phyloP scores from a whole-genome alignment of 2,888 invertebrate genomes.

The Philopedon plagiatum region DNA sequence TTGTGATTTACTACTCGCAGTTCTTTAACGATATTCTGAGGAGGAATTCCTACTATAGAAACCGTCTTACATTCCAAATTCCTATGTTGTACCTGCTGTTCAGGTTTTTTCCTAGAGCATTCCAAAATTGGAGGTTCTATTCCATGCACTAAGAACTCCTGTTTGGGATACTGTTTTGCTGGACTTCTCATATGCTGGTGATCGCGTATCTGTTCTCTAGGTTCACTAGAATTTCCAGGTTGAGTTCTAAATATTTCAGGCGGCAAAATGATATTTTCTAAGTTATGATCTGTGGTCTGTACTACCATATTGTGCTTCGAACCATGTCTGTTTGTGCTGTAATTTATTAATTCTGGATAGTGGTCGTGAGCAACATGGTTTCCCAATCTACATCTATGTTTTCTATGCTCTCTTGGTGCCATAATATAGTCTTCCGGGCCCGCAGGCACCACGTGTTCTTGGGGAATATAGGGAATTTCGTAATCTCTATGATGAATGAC shows the following conservation, averaged over 20 bases:
- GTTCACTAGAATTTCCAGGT: not conserved
- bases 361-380: not conserved
- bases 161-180: not conserved
- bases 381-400: not conserved
- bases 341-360: not conserved
- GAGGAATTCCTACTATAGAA: constrained; percentile 54
- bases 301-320: not conserved
- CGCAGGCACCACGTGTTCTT: not conserved
- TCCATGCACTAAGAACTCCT: constrained; percentile 51
- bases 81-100: constrained; percentile 8
- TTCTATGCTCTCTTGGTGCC: not conserved
- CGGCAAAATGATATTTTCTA: constrained; percentile 30
- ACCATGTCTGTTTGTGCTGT: not conserved
- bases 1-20: not conserved
- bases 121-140: constrained; percentile 53
- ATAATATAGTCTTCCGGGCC: not conserved
- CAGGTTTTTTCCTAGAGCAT: constrained; percentile 12
- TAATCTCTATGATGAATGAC: too few relatives aligned
- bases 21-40: constrained; percentile 36
- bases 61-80: constrained; percentile 55
- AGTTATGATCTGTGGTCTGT: not conserved
- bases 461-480: not conserved
- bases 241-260: constrained; percentile 24
- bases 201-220: not conserved
- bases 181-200: not conserved